phyloP scores from a whole-genome alignment of 2,888 invertebrate genomes.

The Meliscaeva auricollis region DNA sequence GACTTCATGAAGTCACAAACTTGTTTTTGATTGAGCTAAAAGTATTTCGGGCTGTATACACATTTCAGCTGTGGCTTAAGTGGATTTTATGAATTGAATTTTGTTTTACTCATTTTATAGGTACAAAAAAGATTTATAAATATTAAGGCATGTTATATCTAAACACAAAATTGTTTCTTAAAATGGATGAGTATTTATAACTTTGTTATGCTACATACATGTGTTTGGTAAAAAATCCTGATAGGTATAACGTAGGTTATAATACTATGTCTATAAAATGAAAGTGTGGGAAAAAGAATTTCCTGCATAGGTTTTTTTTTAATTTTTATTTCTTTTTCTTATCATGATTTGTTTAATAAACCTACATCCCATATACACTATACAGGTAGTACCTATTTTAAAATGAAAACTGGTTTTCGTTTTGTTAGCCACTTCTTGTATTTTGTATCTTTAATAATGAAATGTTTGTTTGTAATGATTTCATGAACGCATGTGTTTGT shows the following conservation, averaged over 20 bases:
- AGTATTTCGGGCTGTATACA: neutral
- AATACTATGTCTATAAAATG: slow-evolving; percentile 43
- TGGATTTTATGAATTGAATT: slow-evolving; percentile 36
- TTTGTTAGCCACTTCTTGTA: neutral
- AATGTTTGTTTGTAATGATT: neutral
- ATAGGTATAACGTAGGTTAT: no score
- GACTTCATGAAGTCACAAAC: slow-evolving; percentile 67
- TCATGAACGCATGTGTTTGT: neutral
- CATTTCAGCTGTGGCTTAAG: slow-evolving; percentile 8
- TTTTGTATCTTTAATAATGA: neutral
- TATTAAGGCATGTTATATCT: neutral
- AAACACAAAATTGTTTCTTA: no score
- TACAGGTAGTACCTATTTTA: neutral
- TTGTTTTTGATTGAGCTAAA: slow-evolving; percentile 58
- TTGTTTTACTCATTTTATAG: slow-evolving; percentile 28
- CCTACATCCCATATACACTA: neutral
- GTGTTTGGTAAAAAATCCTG: neutral
- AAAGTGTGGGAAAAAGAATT: slow-evolving; percentile 61
- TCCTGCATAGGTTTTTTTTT: neutral
- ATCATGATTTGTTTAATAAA: neutral
- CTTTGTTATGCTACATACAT: no score
- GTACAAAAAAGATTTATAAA: slow-evolving; percentile 6
- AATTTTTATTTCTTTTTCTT: neutral
- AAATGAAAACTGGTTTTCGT: neutral
- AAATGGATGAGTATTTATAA: no score